A percentile compares a stretch with the other conserved stretches of the same genome.
These are phyloP conservation scores for Orussus abietinus DNA, from an alignment of 1,140 invertebrate species.

Conservation along the genomic window DNA sequence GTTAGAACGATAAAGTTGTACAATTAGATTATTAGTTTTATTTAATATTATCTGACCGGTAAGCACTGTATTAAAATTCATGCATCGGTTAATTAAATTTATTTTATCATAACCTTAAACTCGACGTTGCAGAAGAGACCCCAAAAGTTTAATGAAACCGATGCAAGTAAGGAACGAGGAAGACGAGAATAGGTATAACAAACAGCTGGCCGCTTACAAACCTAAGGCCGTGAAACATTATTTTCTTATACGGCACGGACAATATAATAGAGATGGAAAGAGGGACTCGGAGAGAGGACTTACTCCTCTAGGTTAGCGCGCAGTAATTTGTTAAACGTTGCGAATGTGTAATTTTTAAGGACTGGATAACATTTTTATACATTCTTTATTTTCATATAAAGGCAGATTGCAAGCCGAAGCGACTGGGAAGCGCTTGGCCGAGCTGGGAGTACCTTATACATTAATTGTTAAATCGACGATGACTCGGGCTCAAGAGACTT, in stretches of 20 bases:
- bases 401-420: constrained; percentile 78
- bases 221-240: constrained; percentile 78
- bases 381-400: constrained; percentile 35
- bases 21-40: too few species aligned
- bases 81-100: too few species aligned
- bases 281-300: constrained; percentile 73
- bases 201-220: constrained; percentile 59
- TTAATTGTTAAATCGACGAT: constrained; percentile 85
- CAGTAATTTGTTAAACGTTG: constrained; percentile 11
- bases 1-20: too few species aligned
- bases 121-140: constrained; percentile 72
- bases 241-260: constrained; percentile 91
- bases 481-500: constrained; percentile 89
- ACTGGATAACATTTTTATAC: constrained; percentile 10
- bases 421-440: constrained; percentile 73
- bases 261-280: constrained; percentile 76
- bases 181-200: constrained; percentile 64
- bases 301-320: constrained; percentile 69
- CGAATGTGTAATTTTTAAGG: constrained; percentile 16
- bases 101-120: too few species aligned
- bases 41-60: too few species aligned
- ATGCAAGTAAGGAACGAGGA: constrained; percentile 49
- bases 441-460: constrained; percentile 75
- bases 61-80: too few species aligned
- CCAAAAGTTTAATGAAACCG: constrained; percentile 67